These are phyloP conservation scores for Clostera curtula DNA, from an alignment of 2,888 invertebrate genomes.

Conservation along the genomic window DNA sequence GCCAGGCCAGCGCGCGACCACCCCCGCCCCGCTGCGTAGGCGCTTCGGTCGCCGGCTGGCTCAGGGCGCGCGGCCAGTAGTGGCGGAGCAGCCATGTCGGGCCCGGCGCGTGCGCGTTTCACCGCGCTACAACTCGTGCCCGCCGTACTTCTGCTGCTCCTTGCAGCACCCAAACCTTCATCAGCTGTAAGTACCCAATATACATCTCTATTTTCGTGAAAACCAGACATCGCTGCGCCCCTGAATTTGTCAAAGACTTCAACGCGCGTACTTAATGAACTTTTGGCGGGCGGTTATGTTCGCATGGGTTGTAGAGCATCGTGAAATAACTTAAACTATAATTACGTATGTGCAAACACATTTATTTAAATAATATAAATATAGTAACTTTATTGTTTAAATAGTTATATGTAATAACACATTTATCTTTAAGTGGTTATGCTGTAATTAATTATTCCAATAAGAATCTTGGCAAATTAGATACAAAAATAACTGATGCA, in stretches of 20 bases:
- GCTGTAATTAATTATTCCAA: too few species aligned
- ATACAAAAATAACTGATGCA: too few species aligned
- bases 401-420: too few species aligned
- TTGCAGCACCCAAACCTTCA: slow-evolving; percentile 37
- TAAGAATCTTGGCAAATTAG: too few species aligned
- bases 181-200: slow-evolving; percentile 51
- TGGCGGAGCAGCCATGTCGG: slow-evolving; percentile 70
- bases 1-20: slow-evolving; percentile 45
- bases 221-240: slow-evolving; percentile 5
- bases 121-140: slow-evolving; percentile 50
- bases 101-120: slow-evolving; percentile 67
- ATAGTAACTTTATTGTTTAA: too few species aligned
- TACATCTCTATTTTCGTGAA: slow-evolving; percentile 9
- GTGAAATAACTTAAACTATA: too few species aligned
- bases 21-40: slow-evolving; percentile 48
- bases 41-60: slow-evolving; percentile 25
- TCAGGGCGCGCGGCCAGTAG: slow-evolving; percentile 63
- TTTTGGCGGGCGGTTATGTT: not conserved
- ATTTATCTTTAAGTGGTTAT: too few species aligned
- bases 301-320: too few species aligned
- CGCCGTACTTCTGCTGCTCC: slow-evolving; percentile 47
- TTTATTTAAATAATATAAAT: too few species aligned
- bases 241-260: slow-evolving; percentile 31
- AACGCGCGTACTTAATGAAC: slow-evolving; percentile 26
- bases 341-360: too few species aligned